A percentile compares a stretch with the other conserved stretches of the same genome.
These are phyloP conservation scores for Galagoides demidoff DNA, from an alignment of 2,797 vertebrate genomes.

Conservation along the genomic window DNA sequence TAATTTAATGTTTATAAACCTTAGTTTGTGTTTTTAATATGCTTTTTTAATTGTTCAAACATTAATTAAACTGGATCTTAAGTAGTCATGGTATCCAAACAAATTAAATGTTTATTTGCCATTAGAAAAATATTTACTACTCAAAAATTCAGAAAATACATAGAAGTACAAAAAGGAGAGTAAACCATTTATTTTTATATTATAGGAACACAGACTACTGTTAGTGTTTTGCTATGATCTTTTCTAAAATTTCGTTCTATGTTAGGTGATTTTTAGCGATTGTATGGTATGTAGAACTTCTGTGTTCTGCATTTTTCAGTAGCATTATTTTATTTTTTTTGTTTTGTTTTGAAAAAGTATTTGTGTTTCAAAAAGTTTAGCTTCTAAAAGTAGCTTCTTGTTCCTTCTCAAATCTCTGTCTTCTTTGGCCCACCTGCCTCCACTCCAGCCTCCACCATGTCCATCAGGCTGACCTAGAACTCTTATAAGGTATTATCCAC, in stretches of 20 bases:
- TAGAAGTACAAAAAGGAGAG: slow-evolving; percentile 13
- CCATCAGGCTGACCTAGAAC: too few species aligned
- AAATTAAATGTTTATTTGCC: slow-evolving; percentile 32
- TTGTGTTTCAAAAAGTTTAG: not conserved
- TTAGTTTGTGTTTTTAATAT: slow-evolving; percentile 12
- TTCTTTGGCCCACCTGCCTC: too few species aligned
- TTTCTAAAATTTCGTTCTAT: slow-evolving; percentile 6
- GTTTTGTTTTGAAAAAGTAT: not conserved
- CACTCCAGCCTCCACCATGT: too few species aligned
- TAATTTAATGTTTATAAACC: slow-evolving; percentile 5
- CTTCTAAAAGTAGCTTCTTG: not conserved
- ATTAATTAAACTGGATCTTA: slow-evolving; percentile 24
- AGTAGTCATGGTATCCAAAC: not conserved
- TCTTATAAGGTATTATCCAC: too few species aligned
- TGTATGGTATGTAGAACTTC: not conserved
- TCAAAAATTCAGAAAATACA: not conserved
- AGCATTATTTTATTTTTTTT: slow-evolving; percentile 25
- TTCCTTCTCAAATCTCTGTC: too few species aligned
- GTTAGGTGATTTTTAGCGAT: slow-evolving; percentile 31
- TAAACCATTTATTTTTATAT: slow-evolving; percentile 19
- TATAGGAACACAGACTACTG: not conserved
- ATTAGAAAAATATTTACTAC: slow-evolving; percentile 46
- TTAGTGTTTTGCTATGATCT: not conserved
- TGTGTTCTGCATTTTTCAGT: not conserved
- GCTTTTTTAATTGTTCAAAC: not conserved